Base-by-base conservation (phyloP, 2,797 vertebrate genomes). In the Sebastiscus tertius region DNA sequence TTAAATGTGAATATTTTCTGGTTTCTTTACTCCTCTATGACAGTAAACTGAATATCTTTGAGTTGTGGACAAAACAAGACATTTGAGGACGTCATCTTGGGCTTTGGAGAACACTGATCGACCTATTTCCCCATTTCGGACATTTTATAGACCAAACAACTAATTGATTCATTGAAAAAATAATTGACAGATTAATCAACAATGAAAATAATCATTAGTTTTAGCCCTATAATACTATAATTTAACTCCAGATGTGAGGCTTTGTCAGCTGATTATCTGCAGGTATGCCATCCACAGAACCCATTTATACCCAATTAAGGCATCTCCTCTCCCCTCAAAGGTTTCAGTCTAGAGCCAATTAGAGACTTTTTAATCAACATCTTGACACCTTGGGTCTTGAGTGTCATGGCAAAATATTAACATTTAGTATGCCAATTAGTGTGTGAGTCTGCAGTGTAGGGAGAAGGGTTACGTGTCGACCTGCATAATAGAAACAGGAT, bases 341-440 rank as follows among this genome's bases (percentile, higher is more conserved):
- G 67, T 88, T 87, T 89, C 75, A 82, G 67, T 87, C 72, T 79
- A 85, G 77, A 91, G 87, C 89, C 90, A 94, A 92, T 94, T 93
- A 93, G 87, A 85, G 82, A 84, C 84, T 81, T 89, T 93, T 70
- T 91, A 93, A 94, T 95, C 92, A 95, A 84, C 88, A 73, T 82
- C 90, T 90, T 93, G 91, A 93, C 93, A 92, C 87, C 77, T 80
- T 83, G 80, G 89, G 89, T 90, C 86, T 88, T 80, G 75, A 92
- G 87, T 93, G 91, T 91, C 90, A 91, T 85, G 87, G 77, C 76
- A 83, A 92, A 93, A 91, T 92, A 90, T 93, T 93, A 92, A 90
- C 89, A 93, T 93, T 92, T 91, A 87, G 86, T 85, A 82, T 87
- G 91, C 91, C 90, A 94, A 94, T 94, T 94, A 95, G 86, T 73